A percentile compares a stretch with the other conserved stretches of the same genome.
These are phyloP conservation scores for Lamellibrachia luymesi DNA, from an alignment of 1,140 invertebrate species.

Conservation along the genomic window DNA sequence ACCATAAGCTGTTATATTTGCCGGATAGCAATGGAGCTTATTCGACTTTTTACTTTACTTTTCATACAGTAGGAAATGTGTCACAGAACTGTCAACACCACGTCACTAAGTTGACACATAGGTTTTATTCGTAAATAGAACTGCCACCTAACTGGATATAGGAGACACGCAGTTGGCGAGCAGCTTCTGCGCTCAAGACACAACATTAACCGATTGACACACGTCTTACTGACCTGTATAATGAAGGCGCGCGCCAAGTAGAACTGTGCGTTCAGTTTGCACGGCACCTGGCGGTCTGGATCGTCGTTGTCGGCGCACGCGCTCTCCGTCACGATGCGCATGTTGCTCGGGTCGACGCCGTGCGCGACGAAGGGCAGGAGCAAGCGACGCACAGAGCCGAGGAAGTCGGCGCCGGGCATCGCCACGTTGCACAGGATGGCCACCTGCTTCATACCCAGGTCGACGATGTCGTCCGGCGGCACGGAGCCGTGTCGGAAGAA, in stretches of 20 bases:
- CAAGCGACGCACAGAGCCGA: neutral
- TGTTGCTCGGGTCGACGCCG: slow-evolving; percentile 13
- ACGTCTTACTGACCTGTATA: neutral
- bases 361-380: slow-evolving; percentile 13
- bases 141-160: too few relatives aligned
- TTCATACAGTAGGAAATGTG: too few relatives aligned
- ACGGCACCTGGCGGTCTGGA: slow-evolving; percentile 2
- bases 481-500: slow-evolving; percentile 11
- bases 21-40: too few relatives aligned
- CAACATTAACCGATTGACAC: neutral
- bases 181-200: too few relatives aligned
- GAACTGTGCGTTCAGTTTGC: slow-evolving; percentile 15
- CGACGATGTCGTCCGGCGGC: slow-evolving; percentile 7
- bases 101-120: too few relatives aligned
- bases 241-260: slow-evolving; percentile 20
- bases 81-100: too few relatives aligned
- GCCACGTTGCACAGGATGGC: slow-evolving; percentile 19
- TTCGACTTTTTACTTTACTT: too few relatives aligned
- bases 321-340: slow-evolving; percentile 14
- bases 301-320: slow-evolving; percentile 4
- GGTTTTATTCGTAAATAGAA: too few relatives aligned
- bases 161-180: too few relatives aligned
- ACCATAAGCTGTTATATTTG: too few relatives aligned
- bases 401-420: slow-evolving; percentile 6
- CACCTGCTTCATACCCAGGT: slow-evolving; percentile 17